Evolutionary conservation across 2,888 invertebrate species (phyloP).

Genomic region (Stenotaenia linearis): DNA sequence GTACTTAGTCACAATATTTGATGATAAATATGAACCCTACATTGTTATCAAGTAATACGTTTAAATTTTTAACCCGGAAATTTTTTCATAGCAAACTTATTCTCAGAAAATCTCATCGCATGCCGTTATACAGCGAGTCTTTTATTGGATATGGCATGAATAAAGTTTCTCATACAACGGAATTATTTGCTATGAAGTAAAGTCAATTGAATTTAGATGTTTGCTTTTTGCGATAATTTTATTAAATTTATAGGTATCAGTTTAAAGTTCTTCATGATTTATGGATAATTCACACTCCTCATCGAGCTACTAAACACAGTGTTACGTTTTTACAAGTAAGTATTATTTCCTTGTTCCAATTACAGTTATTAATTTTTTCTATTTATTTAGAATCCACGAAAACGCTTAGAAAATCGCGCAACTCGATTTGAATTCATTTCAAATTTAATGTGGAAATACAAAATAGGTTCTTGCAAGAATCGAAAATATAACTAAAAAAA

Average conservation of each 20-base stretch:
- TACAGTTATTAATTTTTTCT: neutral
- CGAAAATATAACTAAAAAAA: slow-evolving; percentile 20
- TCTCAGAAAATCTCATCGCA: neutral
- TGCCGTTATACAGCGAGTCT: slow-evolving; percentile 12
- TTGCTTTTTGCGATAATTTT: neutral
- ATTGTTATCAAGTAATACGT: slow-evolving; percentile 10
- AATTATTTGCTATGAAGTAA: neutral
- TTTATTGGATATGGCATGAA: slow-evolving; percentile 31
- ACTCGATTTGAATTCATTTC: slow-evolving; percentile 38
- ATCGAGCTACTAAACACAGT: neutral
- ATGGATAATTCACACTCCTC: neutral
- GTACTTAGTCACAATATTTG: neutral
- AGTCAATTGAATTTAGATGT: neutral
- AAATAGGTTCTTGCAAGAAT: slow-evolving; percentile 34
- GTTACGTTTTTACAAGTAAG: neutral
- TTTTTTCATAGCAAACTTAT: neutral
- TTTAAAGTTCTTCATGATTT: slow-evolving; percentile 10
- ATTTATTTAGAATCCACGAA: slow-evolving; percentile 37
- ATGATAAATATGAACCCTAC: slow-evolving; percentile 31
- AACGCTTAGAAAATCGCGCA: slow-evolving; percentile 37
- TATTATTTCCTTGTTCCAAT: neutral
- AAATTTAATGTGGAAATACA: slow-evolving; percentile 37
- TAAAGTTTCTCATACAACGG: slow-evolving; percentile 30
- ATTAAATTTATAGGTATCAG: neutral
- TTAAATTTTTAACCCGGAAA: neutral